Base-by-base conservation (phyloP, 1,140 invertebrate genomes). In the Brachystomella parvula region DNA sequence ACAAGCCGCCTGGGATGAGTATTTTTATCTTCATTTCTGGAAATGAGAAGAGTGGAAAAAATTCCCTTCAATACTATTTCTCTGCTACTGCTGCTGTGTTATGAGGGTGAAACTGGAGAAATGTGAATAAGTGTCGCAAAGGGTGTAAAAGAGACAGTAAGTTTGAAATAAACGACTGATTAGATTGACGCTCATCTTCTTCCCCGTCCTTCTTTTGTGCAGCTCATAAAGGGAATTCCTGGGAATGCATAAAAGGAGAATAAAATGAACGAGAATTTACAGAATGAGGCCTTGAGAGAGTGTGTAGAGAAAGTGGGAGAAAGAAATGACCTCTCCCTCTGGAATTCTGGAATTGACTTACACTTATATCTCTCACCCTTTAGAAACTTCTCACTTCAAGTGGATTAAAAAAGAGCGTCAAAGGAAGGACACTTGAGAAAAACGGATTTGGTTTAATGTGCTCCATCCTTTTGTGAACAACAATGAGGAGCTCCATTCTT, bases 131-230 rank as follows among this genome's bases (percentile, higher is more conserved):
- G 39, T n/a, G 39, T 12, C 9, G 39, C 9, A 44, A 44, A n/a
- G 39, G 9, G 49, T 53, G 49, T 53, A 53, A 53, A 53, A 24
- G 49, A 53, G 49, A 53, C 9, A 53, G 49, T 53, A 53, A 53
- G 49, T 53, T 53, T 53, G 49, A 53, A 53, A 53, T 53, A 53
- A 53, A 53, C 21, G 49, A 24, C 49, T 53, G 49, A 53, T 53
- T 53, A 53, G 49, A 53, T 53, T 53, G 49, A 53, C 49, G 49
- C 49, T 15, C 24, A 12, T 26, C 49, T 19, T 26, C 49, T 26
- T 9, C 49, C 21, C 24, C 49, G 6, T 6, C 6, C 9, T 53
- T 24, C 49, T 53, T 53, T 53, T 53, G 49, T 53, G 12, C 3
- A 6, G 24, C 12, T 26, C 49, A 53, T 53, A 53, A 53, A 53